Conservation (phyloP, 2,888 invertebrate species). For the Chrysolina oricalcia region DNA sequence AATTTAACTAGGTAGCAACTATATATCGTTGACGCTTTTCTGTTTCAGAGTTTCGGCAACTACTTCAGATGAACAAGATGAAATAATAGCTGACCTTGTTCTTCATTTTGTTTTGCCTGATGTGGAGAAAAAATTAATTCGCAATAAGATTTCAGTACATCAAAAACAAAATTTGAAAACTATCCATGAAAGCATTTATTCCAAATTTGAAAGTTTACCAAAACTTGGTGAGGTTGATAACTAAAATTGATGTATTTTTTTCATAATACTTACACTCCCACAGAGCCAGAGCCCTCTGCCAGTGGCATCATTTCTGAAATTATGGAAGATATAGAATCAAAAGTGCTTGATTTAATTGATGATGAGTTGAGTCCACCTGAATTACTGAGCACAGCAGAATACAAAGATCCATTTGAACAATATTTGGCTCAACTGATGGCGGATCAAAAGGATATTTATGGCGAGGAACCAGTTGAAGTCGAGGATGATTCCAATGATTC, state of each 20-base stretch:
- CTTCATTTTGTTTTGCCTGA: conserved; percentile 77
- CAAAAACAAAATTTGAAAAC: conserved; percentile 69
- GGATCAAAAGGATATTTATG: conserved; percentile 34
- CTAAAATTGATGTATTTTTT: not conserved
- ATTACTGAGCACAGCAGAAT: not conserved
- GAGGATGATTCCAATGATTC: conserved; percentile 20
- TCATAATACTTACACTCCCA: not conserved
- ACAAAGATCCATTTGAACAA: conserved; percentile 42
- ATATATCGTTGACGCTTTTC: conserved; percentile 2
- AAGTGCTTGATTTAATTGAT: not conserved
- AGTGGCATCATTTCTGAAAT: not conserved
- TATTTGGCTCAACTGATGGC: conserved; percentile 44
- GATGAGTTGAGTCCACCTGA: not conserved
- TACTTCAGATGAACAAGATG: conserved; percentile 71
- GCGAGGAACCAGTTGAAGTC: conserved; percentile 6
- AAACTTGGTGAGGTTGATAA: conserved; percentile 48
- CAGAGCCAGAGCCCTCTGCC: conserved; percentile 2
- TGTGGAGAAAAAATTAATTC: conserved; percentile 71
- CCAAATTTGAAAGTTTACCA: conserved; percentile 53
- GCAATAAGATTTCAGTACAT: conserved; percentile 67
- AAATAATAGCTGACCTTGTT: conserved; percentile 75
- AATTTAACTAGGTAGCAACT: not conserved
- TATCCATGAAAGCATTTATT: conserved; percentile 70
- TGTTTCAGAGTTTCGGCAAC: conserved; percentile 41
- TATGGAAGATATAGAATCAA: not conserved